Evolutionary conservation across 2,797 vertebrate genomes (phyloP), one percentile per base, ranked within the genome.

Genomic region (Bufotes viridis): DNA sequence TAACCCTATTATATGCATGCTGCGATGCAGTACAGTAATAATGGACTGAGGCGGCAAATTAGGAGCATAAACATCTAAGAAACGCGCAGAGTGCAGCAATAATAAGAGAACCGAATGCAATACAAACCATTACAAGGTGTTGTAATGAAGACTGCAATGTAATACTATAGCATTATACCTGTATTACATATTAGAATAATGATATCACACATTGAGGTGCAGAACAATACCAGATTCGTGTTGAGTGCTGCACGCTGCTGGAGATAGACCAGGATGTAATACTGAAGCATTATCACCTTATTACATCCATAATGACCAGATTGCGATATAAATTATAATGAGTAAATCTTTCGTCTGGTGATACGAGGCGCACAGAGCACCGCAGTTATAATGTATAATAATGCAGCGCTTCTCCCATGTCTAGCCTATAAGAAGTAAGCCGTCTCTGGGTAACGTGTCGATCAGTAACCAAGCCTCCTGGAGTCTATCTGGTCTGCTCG

Each of bases 401-500:
- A 78, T 55, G 51, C 11, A 1, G 1, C 5, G 5, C 74, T 7
- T 78, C 49, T 57, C 20, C 17, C 24, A 17, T 76, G 14, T 78
- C 34, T 69, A 89, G 88, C 61, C 81, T 72, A 2, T 82, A 17
- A 78, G 49, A n/a, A 61, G 29, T 60, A 79, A 85, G 14, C 42
- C 63, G 13, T 17, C 65, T 0, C 57, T 89, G 84, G 81, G 88
- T 49, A 86, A 86, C 14, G 75, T 87, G 51, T 83, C 81, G 1
- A 61, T 89, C 70, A 86, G 15, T 79, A 86, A 86, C 74, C 88
- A 89, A 7, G 14, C 53, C 13, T 89, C 87, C 13, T 89, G 88
- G 88, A 87, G 85, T 82, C 15, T 89, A 6, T 26, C 88, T 0
- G 88, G 88, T 7, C 88, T 89, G 13, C 85, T 89, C 15, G 85